Evolutionary conservation across 2,888 invertebrate species (phyloP), one percentile per base, ranked within the genome.

Genomic region (Rhabditoides inermis): DNA sequence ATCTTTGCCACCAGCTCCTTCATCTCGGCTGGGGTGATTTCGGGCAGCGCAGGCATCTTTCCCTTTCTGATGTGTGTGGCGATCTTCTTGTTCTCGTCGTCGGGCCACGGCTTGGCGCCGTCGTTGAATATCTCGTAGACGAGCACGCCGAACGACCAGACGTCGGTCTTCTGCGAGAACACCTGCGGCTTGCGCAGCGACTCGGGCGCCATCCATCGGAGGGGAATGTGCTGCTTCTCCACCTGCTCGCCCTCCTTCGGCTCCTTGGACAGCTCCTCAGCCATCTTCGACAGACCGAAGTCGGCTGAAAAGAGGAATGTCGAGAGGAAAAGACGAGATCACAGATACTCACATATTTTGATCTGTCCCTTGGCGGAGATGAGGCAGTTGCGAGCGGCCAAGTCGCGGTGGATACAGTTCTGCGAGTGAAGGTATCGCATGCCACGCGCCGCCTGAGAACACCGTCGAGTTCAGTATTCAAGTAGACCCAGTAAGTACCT

Each of bases 341-440:
- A n/a, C n/a, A n/a, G n/a, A n/a, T n/a, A n/a, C n/a, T n/a, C n/a
- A n/a, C n/a, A n/a, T n/a, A n/a, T n/a, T n/a, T n/a, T n/a, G n/a
- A n/a, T n/a, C 15, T 10, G 6, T 40, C 55, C 62, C 10, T 47
- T 50, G 18, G 37, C 51, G 0, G 60, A 60, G 18, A 76, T 64
- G 15, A 89, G 81, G 73, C 88, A 88, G 76, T 89, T 89, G 49
- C 88, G 82, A 53, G 88, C 87, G 0, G 89, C 88, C 53, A 88
- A 80, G 77, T 89, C 88, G 39, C 88, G 81, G 77, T 88, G 88
- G 0, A 88, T 88, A 78, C 88, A 88, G 68, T 87, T 83, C 68
- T 87, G 85, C 0, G 84, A 83, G 1, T 88, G 86, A 20, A 88
- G 81, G 74, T 88, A 88, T 56, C 84, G 82, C 88, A 88, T 88